phyloP scores from a whole-genome alignment of 37 sponge, comb jelly and placozoan genomes.

The Sycon ciliatum region DNA sequence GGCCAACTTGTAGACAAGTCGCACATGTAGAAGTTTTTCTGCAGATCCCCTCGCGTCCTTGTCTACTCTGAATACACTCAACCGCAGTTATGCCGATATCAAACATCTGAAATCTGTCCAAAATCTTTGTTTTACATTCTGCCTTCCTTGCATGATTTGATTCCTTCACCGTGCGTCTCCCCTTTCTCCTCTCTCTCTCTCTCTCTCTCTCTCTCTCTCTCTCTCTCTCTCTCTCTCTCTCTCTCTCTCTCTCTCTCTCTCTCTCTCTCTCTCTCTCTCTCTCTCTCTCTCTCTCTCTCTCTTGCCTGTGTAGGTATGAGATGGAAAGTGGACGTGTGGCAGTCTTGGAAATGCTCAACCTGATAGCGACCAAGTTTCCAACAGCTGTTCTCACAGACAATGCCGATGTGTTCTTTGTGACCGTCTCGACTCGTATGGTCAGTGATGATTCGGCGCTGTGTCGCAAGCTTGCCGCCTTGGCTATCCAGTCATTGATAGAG shows the following conservation, averaged over 20 bases:
- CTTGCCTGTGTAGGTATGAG: constrained; percentile 42
- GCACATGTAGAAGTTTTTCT: too few relatives aligned
- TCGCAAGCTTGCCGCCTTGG: constrained; percentile 45
- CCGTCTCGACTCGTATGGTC: constrained; percentile 52
- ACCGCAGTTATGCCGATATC: too few relatives aligned
- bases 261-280: background rate
- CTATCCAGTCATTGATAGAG: constrained; percentile 37
- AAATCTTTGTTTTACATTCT: too few relatives aligned
- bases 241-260: background rate
- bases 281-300: background rate
- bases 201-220: background rate
- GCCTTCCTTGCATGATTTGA: too few relatives aligned
- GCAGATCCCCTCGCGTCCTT: too few relatives aligned
- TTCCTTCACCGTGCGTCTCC: too few relatives aligned
- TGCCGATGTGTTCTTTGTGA: constrained; percentile 60
- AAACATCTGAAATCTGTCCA: too few relatives aligned
- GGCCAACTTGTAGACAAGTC: too few relatives aligned
- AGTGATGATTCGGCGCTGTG: constrained; percentile 65
- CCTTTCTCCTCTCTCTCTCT: background rate
- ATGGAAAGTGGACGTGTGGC: constrained; percentile 61
- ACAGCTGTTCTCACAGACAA: constrained; percentile 44
- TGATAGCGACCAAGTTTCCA: constrained; percentile 62
- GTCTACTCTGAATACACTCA: too few relatives aligned
- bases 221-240: background rate
- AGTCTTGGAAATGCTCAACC: constrained; percentile 45